Percentiles rank a stretch among this genome's conserved stretches.
These are phyloP conservation scores for Aphelenchoides fujianensis DNA, from an alignment of 1,140 invertebrate genomes.

Conservation along the genomic window DNA sequence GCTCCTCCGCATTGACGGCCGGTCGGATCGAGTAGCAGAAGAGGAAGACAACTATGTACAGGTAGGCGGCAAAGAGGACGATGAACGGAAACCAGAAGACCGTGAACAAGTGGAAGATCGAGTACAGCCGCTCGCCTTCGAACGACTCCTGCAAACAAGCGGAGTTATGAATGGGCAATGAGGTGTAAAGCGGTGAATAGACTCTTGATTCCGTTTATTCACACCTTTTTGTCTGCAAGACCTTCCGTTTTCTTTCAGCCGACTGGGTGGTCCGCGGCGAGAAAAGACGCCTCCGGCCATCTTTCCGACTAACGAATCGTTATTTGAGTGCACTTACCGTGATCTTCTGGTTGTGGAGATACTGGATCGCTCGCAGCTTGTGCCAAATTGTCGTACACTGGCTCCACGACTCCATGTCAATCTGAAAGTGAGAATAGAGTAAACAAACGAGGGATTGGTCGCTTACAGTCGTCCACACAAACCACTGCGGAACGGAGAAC, in stretches of 20 bases:
- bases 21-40: conserved; percentile 46
- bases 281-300: no score
- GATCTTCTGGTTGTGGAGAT: conserved; percentile 34
- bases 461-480: conserved; percentile 57
- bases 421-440: no score
- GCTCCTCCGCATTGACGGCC: not conserved
- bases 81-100: conserved; percentile 50
- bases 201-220: no score
- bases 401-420: conserved; percentile 37
- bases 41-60: conserved; percentile 52
- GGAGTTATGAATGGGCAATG: no score
- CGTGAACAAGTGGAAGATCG: conserved; percentile 42
- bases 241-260: no score
- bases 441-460: no score
- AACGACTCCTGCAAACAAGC: conserved; percentile 34
- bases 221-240: no score
- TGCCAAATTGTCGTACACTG: conserved; percentile 53
- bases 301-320: no score
- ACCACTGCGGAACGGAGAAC: conserved; percentile 48
- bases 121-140: conserved; percentile 40
- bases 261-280: no score
- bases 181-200: not conserved
- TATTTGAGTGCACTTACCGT: conserved; percentile 34
- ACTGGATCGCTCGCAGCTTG: conserved; percentile 36
- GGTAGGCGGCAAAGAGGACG: conserved; percentile 40